A percentile compares a stretch with the other conserved stretches of the same genome.
phyloP scores from a whole-genome alignment of 2,888 invertebrate genomes.

The Scrobipalpa atriplicella region DNA sequence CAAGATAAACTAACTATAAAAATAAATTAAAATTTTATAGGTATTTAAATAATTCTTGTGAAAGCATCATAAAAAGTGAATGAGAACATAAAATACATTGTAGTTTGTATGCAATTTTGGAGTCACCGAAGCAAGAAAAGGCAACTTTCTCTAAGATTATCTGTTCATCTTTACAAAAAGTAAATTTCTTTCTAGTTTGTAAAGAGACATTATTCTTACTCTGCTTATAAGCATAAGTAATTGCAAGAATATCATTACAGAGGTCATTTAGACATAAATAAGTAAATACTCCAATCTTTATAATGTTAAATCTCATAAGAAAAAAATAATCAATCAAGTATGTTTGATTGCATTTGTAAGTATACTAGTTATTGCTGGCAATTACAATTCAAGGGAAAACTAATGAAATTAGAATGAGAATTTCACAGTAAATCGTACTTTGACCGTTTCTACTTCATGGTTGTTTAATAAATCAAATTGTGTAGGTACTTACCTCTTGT shows the following conservation, averaged over 20 bases:
- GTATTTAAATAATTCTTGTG: slow-evolving; percentile 3
- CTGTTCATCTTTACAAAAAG: slow-evolving; percentile 11
- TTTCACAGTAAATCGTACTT: background rate
- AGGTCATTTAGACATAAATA: background rate
- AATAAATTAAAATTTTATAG: background rate
- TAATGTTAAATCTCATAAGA: background rate
- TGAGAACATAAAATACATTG: background rate
- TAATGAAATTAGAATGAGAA: background rate
- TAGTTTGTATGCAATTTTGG: background rate
- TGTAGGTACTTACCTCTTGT: slow-evolving; percentile 65
- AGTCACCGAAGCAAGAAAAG: background rate
- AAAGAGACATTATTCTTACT: background rate
- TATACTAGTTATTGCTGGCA: background rate
- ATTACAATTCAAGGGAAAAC: background rate
- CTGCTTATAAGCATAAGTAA: too few relatives aligned
- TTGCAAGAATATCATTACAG: too few relatives aligned
- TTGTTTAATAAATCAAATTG: slow-evolving; percentile 20
- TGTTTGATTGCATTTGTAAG: background rate
- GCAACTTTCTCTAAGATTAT: background rate
- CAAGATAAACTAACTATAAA: background rate
- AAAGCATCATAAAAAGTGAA: background rate
- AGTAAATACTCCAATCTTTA: background rate
- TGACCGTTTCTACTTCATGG: background rate
- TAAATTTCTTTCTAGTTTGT: background rate
- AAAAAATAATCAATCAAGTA: background rate